Base-by-base conservation (phyloP, 2,888 invertebrate species). In the Watsonalla cultraria region DNA sequence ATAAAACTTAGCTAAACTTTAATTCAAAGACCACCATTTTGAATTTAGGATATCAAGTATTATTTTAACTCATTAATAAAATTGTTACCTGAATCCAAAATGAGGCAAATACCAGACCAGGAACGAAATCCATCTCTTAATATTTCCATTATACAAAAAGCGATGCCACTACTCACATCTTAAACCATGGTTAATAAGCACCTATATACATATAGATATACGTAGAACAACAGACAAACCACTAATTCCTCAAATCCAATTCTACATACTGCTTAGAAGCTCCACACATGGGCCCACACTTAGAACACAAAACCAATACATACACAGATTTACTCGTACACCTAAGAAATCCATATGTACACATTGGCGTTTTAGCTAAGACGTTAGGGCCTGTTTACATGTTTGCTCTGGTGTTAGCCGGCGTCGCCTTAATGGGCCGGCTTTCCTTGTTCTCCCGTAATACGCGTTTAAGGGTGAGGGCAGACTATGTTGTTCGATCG, bases 351-450 rank as follows among this genome's bases (percentile, higher is more conserved):
- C 66, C 60, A 58, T 66, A 58, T 58, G 65, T 55, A 64, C 63
- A 65, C 62, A 62, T 51, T 47, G 53, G 58, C 58, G 61, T 65
- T 68, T 72, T 70, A 70, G 72, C 76, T 68, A 68, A 76, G 72
- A 76, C 67, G 68, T 65, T 69, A 62, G 58, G 61, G 66, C 68
- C 60, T 86, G 80, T 82, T 79, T 79, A 79, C 81, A 76, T 83
- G 80, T 84, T 84, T 84, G 79, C 71, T 67, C 61, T 74, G 68
- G 72, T 80, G 79, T 79, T 81, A 78, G 75, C 72, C 64, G 68
- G 60, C 64, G 68, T 57, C 66, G 65, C 67, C 67, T 80, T 86
- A 84, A 84, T 84, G 83, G 83, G 62, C 68, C 72, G 65, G 70
- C 59, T 37, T 47, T 58, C 60, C 71, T 75, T 80, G 75, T 76